Evolutionary conservation across 2,888 invertebrate genomes (phyloP), one percentile per base, ranked within the genome.

Genomic region (Oligia strigilis): DNA sequence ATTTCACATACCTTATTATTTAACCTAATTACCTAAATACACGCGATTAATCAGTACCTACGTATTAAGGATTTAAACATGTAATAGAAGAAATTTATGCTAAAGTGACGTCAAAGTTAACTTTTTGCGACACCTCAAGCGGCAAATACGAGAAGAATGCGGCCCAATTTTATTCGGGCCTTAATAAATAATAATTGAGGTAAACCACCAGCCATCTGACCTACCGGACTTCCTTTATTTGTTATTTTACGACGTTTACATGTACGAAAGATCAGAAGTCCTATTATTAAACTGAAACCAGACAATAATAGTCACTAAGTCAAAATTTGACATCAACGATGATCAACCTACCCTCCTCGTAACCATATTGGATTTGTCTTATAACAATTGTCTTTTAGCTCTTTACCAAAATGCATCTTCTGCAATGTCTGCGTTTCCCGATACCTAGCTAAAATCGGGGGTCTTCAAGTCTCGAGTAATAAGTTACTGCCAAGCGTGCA

Each of bases 221-320:
- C 58, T n/a, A 75, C 23, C 36, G 60, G 66, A 81, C 64, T 81
- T 76, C 66, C 75, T 73, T 75, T 70, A 75, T 72, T 62, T 60
- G 17, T 49, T 46, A 40, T 81, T 78, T 84, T 74, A 81, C 58
- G 71, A 67, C 46, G 23, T 81, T 29, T 23, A 40, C 5, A 40
- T 40, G 14, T 55, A 40, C 46, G 23, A 73, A 55, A 76, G n/a
- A 78, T n/a, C 62, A 43, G 70, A n/a, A 46, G 40, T 66, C 52
- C n/a, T 74, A 67, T 65, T 65, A 69, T 67, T 58, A 62, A 43
- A 29, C 55, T 49, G 19, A 58, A 77, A 69, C 58, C 52, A 60
- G 55, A 55, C 55, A 52, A 78, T 66, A 67, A 36, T 69, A 74
- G 23, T 49, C 17, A 52, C 29, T n/a, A 36, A 29, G 11, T 23